These are phyloP conservation scores for Rhyacichthys aspro DNA, from an alignment of 2,797 vertebrate genomes.

Conservation along the genomic window DNA sequence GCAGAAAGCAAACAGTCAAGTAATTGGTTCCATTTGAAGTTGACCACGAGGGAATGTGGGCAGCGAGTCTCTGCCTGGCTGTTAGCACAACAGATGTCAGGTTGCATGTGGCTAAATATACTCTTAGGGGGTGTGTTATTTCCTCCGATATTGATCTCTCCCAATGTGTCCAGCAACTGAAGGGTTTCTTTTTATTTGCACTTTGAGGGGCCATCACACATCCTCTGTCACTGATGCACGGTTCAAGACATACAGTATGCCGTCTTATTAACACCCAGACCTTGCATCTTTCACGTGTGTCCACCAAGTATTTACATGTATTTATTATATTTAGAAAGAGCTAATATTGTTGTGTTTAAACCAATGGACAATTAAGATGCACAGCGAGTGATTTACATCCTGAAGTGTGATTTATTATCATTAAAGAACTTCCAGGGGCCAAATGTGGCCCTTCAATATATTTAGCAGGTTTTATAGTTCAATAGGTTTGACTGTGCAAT, in stretches of 20 bases:
- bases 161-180: constrained; percentile 32
- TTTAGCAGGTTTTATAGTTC: no score
- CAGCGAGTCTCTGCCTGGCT: constrained; percentile 51
- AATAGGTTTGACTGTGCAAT: no score
- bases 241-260: background rate
- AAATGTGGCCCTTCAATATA: no score
- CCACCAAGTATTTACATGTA: no score
- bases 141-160: constrained; percentile 65
- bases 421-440: no score
- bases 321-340: no score
- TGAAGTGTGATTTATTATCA: no score
- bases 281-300: background rate
- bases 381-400: no score
- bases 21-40: constrained; percentile 69
- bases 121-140: constrained; percentile 68
- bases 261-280: background rate
- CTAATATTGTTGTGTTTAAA: no score
- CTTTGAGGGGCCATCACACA: constrained; percentile 39
- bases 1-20: constrained; percentile 51
- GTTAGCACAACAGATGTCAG: constrained; percentile 67
- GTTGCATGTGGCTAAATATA: constrained; percentile 65
- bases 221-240: constrained; percentile 4
- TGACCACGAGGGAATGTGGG: constrained; percentile 54
- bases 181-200: constrained; percentile 44
- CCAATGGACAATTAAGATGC: no score